These are phyloP conservation scores for Colletes gigas DNA, from an alignment of 1,140 invertebrate genomes.

Conservation along the genomic window DNA sequence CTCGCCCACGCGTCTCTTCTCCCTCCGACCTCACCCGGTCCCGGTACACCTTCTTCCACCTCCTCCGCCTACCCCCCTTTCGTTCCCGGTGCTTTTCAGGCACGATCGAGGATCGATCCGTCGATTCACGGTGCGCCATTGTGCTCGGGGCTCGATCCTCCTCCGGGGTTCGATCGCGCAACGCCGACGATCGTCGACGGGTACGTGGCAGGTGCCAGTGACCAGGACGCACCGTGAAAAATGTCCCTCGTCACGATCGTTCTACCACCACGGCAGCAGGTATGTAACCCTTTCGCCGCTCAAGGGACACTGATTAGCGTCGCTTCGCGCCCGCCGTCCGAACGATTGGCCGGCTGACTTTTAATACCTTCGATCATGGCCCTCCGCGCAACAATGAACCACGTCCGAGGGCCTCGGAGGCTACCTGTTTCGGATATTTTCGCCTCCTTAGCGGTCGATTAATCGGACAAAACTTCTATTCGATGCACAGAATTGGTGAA, in stretches of 20 bases:
- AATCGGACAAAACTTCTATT: too few species aligned
- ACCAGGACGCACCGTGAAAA: slow-evolving; percentile 27
- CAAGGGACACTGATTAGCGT: slow-evolving; percentile 42
- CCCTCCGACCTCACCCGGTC: background rate
- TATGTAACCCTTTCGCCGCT: slow-evolving; percentile 8
- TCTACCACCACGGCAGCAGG: slow-evolving; percentile 20
- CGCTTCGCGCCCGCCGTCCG: slow-evolving; percentile 18
- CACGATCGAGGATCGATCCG: slow-evolving; percentile 59
- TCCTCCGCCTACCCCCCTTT: background rate
- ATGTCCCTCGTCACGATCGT: slow-evolving; percentile 36
- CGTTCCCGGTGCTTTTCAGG: background rate
- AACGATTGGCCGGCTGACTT: slow-evolving; percentile 25
- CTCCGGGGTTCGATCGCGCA: slow-evolving; percentile 6
- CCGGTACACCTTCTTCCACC: background rate
- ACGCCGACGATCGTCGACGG: slow-evolving; percentile 9
- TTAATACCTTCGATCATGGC: slow-evolving; percentile 4
- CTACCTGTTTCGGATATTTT: slow-evolving; percentile 44
- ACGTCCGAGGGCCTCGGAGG: background rate
- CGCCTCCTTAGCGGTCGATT: slow-evolving; percentile 11
- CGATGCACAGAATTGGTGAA: too few species aligned
- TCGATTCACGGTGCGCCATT: slow-evolving; percentile 54
- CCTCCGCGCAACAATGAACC: background rate
- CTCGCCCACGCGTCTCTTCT: slow-evolving; percentile 44
- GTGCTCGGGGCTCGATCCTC: slow-evolving; percentile 30
- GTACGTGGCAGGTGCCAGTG: slow-evolving; percentile 52